phyloP scores from a whole-genome alignment of 2,113 vertebrate species.

The Copsychus sechellarum region DNA sequence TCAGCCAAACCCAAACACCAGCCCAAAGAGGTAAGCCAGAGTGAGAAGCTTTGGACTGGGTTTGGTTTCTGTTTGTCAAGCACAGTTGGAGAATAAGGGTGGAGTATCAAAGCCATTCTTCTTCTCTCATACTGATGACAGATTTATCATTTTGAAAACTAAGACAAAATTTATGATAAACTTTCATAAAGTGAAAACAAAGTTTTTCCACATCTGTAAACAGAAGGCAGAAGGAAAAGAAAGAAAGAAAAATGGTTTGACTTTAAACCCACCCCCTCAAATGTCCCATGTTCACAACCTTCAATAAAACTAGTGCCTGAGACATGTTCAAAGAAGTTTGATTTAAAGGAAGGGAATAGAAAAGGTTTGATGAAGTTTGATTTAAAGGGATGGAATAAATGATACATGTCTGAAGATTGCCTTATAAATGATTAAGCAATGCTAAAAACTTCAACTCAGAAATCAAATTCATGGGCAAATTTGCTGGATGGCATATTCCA shows the following conservation, averaged over 20 bases:
- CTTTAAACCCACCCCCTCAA: not conserved
- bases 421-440: constrained; percentile 66
- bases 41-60: not conserved
- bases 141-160: not conserved
- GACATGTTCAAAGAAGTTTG: constrained; percentile 17
- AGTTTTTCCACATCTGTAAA: not conserved
- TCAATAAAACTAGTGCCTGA: not conserved
- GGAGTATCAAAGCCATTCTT: not conserved
- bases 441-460: constrained; percentile 64
- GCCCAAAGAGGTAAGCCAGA: not conserved
- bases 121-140: not conserved
- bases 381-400: constrained; percentile 64
- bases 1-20: not conserved
- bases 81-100: not conserved
- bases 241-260: not conserved
- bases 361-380: constrained; percentile 40
- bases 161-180: not conserved
- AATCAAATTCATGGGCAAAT: constrained; percentile 52
- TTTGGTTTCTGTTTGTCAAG: not conserved
- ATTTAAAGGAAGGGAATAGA: constrained; percentile 9
- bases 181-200: not conserved
- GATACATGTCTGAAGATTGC: constrained; percentile 66
- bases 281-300: not conserved
- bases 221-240: not conserved
- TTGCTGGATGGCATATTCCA: constrained; percentile 57